Base-by-base conservation (phyloP, 1,140 invertebrate genomes). In the Venustaconcha ellipsiformis region DNA sequence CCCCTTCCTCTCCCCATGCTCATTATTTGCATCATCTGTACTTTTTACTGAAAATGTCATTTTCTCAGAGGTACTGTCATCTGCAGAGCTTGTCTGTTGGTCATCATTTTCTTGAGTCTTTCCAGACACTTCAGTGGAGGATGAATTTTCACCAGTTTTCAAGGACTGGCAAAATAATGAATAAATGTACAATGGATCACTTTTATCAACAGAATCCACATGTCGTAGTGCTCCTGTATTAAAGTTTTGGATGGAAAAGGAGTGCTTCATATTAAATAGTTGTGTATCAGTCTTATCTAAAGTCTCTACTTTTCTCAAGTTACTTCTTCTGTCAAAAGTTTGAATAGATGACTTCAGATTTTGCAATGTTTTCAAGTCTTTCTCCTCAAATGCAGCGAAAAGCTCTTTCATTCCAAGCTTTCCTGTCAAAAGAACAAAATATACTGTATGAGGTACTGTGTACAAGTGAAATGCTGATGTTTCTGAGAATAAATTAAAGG, bases 361-460 rank as follows among this genome's bases (percentile, higher is more conserved):
- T 26, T 79, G 58, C 57, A 83, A 67, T 3, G 69, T 79, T n/a
- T 78, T 57, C 58, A 78, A 71, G 74, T 83, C 78, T 8, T 70
- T 69, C n/a, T 81, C 72, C 62, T 83, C 82, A 71, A 83, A 82
- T 57, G 82, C 82, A 56, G 80, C 72, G 69, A 81, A 83, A 55
- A 83, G 70, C 13, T 81, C 77, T 60, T 75, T 60, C 4, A 82
- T 75, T 14, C 60, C 72, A 6, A 74, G 37, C 37, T 48, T 48
- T 48, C 37, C 37, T 48, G 37, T 48, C 4, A 48, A 48, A 48
- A 48, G 37, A 48, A 48, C 37, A 48, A 48, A 48, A 48, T 48
- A 48, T 48, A 48, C 37, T 37, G 37, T 8, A 37, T 2, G 8
- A 37, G 37, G 37, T 37, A 37, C 37, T 48, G 6, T 48, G 37